Percentiles rank a stretch among this genome's conserved stretches.
Conservation (phyloP, 2,797 vertebrate genomes). For the Phylloscopus collybita region DNA sequence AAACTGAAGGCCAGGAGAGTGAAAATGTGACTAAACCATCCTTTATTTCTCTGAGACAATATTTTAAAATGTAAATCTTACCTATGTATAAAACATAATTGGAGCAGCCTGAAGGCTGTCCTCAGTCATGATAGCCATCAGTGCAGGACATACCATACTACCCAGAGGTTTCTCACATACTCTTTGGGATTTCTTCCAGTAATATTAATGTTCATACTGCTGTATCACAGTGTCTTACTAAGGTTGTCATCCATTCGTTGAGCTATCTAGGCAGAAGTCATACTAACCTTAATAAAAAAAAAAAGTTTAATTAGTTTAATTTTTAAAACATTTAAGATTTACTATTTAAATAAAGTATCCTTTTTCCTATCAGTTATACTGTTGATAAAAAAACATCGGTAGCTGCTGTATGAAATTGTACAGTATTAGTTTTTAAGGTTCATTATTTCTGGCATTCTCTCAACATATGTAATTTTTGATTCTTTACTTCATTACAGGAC, state of each 20-base stretch:
- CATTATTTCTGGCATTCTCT: background rate
- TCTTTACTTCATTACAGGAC: background rate
- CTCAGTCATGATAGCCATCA: background rate
- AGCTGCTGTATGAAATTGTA: background rate
- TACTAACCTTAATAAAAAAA: background rate
- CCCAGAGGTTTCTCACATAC: background rate
- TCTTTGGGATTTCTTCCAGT: background rate
- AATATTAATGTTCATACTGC: background rate
- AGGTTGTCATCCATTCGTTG: background rate
- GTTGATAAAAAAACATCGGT: background rate
- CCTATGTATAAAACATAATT: background rate
- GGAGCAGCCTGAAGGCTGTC: background rate
- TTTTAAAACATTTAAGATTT: background rate
- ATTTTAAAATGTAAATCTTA: background rate
- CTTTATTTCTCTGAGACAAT: background rate
- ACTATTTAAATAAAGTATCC: background rate
- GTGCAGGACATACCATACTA: background rate
- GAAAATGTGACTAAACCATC: background rate
- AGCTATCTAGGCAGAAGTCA: background rate
- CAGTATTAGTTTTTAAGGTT: background rate
- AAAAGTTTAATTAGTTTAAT: background rate
- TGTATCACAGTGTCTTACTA: background rate
- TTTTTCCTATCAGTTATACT: background rate
- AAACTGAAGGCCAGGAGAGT: background rate
- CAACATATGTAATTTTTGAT: background rate